A percentile compares a stretch with the other conserved stretches of the same genome.
These are phyloP conservation scores for Drosophila varians DNA, from an alignment of 1,140 invertebrate species.

Conservation along the genomic window DNA sequence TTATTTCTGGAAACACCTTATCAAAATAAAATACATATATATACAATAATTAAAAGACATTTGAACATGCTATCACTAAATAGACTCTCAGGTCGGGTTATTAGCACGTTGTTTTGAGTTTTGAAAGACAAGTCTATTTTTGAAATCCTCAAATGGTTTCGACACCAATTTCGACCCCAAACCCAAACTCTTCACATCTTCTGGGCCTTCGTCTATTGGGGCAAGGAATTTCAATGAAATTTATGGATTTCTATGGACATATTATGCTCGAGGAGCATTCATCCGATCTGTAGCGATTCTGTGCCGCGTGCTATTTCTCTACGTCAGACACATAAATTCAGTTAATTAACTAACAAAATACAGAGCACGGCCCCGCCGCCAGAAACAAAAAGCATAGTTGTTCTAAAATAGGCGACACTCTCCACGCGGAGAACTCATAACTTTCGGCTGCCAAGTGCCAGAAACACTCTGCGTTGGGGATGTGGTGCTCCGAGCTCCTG, in stretches of 20 bases:
- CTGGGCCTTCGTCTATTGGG: slow-evolving; percentile 12
- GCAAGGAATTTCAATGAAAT: slow-evolving; percentile 46
- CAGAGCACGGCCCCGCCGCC: slow-evolving; percentile 11
- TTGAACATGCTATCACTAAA: background rate
- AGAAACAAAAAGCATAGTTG: slow-evolving; percentile 26
- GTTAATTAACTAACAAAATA: slow-evolving; percentile 70
- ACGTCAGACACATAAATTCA: slow-evolving; percentile 80
- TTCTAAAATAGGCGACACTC: slow-evolving; percentile 71
- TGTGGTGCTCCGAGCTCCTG: slow-evolving; percentile 46
- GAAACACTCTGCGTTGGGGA: background rate
- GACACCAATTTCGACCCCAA: slow-evolving; percentile 48
- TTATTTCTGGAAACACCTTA: background rate
- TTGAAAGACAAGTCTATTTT: slow-evolving; percentile 41
- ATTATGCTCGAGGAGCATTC: slow-evolving; percentile 8
- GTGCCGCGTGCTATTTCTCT: slow-evolving; percentile 74
- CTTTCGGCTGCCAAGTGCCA: slow-evolving; percentile 27
- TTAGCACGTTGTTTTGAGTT: slow-evolving; percentile 2
- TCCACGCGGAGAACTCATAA: slow-evolving; percentile 64
- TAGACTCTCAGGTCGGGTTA: slow-evolving; percentile 9
- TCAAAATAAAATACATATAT: slow-evolving; percentile 1
- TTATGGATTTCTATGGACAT: slow-evolving; percentile 68
- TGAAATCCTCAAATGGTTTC: slow-evolving; percentile 34
- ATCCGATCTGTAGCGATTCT: slow-evolving; percentile 45
- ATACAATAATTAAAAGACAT: background rate
- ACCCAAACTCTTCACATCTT: slow-evolving; percentile 21